Percentiles rank a stretch among this genome's conserved stretches.
phyloP scores from a whole-genome alignment of 1,140 invertebrate species.

The Trypoxylus dichotomus region DNA sequence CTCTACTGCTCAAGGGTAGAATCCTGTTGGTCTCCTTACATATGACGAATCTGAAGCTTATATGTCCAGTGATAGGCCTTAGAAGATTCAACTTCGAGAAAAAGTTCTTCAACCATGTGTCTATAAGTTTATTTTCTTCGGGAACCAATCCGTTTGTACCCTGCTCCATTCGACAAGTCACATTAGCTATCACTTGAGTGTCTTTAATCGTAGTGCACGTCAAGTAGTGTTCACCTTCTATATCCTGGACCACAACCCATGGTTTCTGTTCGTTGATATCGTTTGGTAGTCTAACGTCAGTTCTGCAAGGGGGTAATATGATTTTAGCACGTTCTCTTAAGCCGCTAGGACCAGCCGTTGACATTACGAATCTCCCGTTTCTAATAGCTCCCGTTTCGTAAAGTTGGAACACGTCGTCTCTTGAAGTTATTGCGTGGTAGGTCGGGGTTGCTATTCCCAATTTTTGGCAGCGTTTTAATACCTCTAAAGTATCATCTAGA shows the following conservation, averaged over 20 bases:
- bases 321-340: constrained; percentile 69
- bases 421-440: constrained; percentile 65
- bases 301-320: constrained; percentile 62
- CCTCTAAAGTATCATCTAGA: constrained; percentile 72
- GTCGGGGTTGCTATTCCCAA: constrained; percentile 65
- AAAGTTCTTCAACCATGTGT: constrained; percentile 71
- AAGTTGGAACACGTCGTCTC: constrained; percentile 66
- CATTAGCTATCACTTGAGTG: constrained; percentile 73
- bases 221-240: constrained; percentile 71
- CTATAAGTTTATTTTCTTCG: constrained; percentile 67
- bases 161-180: constrained; percentile 71
- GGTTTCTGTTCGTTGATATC: constrained; percentile 72
- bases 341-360: constrained; percentile 70
- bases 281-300: constrained; percentile 65
- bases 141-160: constrained; percentile 68
- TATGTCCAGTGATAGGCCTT: constrained; percentile 69
- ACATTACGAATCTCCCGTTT: constrained; percentile 69
- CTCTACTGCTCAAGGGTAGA: constrained; percentile 67
- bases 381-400: constrained; percentile 69
- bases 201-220: constrained; percentile 80
- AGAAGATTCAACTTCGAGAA: constrained; percentile 64
- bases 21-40: constrained; percentile 55
- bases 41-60: constrained; percentile 72
- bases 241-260: constrained; percentile 75
- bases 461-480: constrained; percentile 66